Evolutionary conservation across 2,113 vertebrate species (phyloP).

Genomic region (Carlito syrichta): DNA sequence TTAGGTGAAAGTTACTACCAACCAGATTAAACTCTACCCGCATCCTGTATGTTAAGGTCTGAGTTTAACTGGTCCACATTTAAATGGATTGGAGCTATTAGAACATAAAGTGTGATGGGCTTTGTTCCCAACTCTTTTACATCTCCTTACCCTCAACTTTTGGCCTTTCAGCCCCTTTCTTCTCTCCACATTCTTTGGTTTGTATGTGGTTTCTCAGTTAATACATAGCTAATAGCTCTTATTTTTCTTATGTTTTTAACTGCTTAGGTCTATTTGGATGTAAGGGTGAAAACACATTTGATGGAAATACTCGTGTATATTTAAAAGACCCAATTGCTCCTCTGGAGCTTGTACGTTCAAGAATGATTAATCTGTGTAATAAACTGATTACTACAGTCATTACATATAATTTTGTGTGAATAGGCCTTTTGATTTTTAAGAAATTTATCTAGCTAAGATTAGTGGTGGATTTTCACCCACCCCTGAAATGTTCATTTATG

Average conservation of each 20-base stretch:
- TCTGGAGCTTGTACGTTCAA: slow-evolving; percentile 98
- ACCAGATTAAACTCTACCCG: slow-evolving; percentile 81
- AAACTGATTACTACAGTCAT: slow-evolving; percentile 96
- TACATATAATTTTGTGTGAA: slow-evolving; percentile 87
- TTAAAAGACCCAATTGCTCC: slow-evolving; percentile 99
- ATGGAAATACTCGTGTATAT: slow-evolving; percentile 98
- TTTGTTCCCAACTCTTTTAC: slow-evolving; percentile 81
- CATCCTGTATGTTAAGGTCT: slow-evolving; percentile 84
- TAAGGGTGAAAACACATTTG: slow-evolving; percentile 95
- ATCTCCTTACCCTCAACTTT: slow-evolving; percentile 56
- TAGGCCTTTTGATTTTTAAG: slow-evolving; percentile 85
- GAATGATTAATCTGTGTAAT: slow-evolving; percentile 99
- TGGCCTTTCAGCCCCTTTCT: slow-evolving; percentile 51
- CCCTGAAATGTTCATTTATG: slow-evolving; percentile 55
- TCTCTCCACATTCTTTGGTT: slow-evolving; percentile 88
- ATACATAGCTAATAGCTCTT: slow-evolving; percentile 98
- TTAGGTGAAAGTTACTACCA: slow-evolving; percentile 84
- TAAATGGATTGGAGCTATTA: slow-evolving; percentile 88
- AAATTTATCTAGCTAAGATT: slow-evolving; percentile 79
- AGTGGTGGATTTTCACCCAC: slow-evolving; percentile 71
- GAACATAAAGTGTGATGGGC: slow-evolving; percentile 89
- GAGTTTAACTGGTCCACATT: slow-evolving; percentile 80
- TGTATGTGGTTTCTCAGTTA: slow-evolving; percentile 94
- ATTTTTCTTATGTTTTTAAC: slow-evolving; percentile 91
- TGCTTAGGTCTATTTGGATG: slow-evolving; percentile 96